Percentiles rank a stretch among this genome's conserved stretches.
Conservation (phyloP, 1,140 invertebrate genomes). For the Myzus persicae region DNA sequence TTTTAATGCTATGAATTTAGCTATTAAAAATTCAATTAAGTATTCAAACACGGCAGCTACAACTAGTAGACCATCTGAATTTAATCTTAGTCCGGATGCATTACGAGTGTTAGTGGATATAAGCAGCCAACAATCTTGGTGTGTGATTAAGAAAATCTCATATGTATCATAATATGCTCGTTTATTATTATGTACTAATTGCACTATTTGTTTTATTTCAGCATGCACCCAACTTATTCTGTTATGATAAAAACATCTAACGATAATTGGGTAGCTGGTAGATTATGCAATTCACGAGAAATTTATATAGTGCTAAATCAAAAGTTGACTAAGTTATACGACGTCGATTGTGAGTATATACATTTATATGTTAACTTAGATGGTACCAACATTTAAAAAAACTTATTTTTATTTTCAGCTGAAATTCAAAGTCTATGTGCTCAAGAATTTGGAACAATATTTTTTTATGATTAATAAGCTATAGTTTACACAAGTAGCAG, state of each 20-base stretch:
- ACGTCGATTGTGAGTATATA: constrained; percentile 47
- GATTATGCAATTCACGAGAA: constrained; percentile 48
- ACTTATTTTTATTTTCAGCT: background rate
- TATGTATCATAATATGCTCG: background rate
- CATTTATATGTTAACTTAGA: background rate
- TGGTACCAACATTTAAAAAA: background rate
- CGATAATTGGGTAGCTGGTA: constrained; percentile 49
- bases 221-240: constrained; percentile 45
- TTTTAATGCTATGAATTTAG: constrained; percentile 55
- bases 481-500: background rate
- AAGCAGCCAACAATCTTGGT: constrained; percentile 42
- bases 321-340: constrained; percentile 45
- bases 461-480: constrained; percentile 42
- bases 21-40: constrained; percentile 52
- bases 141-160: background rate
- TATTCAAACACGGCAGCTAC: background rate
- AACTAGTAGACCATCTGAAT: constrained; percentile 16
- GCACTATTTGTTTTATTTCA: background rate
- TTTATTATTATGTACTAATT: background rate
- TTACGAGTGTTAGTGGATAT: constrained; percentile 52
- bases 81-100: constrained; percentile 49
- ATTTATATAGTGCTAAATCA: constrained; percentile 54
- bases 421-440: constrained; percentile 52
- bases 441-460: constrained; percentile 51
- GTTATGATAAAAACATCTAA: constrained; percentile 52